Percentiles rank a stretch among this genome's conserved stretches.
Conservation (phyloP, 2,797 vertebrate species). For the Molossus molossus region DNA sequence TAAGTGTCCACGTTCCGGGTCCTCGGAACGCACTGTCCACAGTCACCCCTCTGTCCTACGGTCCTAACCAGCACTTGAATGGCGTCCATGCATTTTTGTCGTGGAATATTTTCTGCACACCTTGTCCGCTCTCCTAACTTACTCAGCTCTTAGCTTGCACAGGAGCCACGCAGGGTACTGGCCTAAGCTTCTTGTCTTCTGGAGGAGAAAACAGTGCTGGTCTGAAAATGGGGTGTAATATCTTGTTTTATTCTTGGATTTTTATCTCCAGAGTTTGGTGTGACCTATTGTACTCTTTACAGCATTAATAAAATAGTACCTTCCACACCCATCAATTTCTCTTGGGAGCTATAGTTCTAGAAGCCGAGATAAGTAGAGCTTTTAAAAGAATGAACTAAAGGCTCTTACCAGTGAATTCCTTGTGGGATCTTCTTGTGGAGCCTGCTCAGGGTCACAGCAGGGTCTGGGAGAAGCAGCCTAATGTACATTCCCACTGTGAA, state of each 20-base stretch:
- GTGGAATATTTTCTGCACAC: not conserved
- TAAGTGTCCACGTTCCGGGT: conserved; percentile 88
- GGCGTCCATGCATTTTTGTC: not conserved
- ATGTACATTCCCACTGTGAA: not conserved
- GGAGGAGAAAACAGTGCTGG: not conserved
- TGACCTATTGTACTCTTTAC: not conserved
- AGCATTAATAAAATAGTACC: conserved; percentile 15
- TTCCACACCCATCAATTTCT: not conserved
- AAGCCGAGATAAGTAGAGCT: not conserved
- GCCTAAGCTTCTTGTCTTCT: not conserved
- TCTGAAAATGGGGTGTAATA: not conserved
- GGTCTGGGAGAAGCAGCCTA: not conserved
- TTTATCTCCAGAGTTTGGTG: not conserved
- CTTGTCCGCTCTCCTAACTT: not conserved
- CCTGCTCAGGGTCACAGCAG: not conserved
- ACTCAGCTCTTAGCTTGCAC: not conserved
- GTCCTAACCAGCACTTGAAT: not conserved
- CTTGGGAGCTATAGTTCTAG: not conserved
- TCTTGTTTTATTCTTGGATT: not conserved
- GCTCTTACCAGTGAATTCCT: not conserved
- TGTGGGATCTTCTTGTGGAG: not conserved
- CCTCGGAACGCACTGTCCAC: accelerated
- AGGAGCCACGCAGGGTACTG: not conserved
- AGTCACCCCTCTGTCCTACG: not conserved
- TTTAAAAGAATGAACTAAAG: conserved; percentile 35